A percentile compares a stretch with the other conserved stretches of the same genome.
phyloP scores from a whole-genome alignment of 2,888 invertebrate species.

The Ernsta delagoae region DNA sequence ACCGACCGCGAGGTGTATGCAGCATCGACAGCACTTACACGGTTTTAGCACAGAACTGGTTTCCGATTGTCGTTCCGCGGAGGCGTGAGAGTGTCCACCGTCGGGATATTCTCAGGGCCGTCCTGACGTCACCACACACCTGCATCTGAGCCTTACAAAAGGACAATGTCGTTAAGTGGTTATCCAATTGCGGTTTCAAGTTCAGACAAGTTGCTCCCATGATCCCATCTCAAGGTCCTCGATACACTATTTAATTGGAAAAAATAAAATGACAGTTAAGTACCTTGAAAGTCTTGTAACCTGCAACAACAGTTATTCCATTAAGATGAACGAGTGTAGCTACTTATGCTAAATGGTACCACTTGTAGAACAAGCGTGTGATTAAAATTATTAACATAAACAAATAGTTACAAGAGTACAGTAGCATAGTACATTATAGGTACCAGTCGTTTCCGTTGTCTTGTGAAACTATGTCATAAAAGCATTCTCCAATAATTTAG shows the following conservation, averaged over 20 bases:
- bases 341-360: background rate
- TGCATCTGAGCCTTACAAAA: slow-evolving; percentile 64
- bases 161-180: slow-evolving; percentile 69
- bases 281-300: slow-evolving; percentile 31
- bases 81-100: slow-evolving; percentile 81
- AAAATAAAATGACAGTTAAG: slow-evolving; percentile 19
- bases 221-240: slow-evolving; percentile 44
- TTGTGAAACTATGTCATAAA: background rate
- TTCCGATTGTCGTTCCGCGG: slow-evolving; percentile 67
- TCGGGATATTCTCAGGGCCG: slow-evolving; percentile 75
- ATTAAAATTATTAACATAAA: background rate
- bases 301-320: slow-evolving; percentile 33
- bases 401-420: background rate
- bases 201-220: slow-evolving; percentile 61
- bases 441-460: background rate
- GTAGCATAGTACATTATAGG: background rate
- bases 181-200: slow-evolving; percentile 73
- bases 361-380: background rate
- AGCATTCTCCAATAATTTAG: too few species aligned
- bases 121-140: slow-evolving; percentile 75
- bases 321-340: background rate
- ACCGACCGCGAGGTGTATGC: slow-evolving; percentile 38
- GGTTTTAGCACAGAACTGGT: slow-evolving; percentile 71
- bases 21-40: slow-evolving; percentile 75
- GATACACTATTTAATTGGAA: slow-evolving; percentile 36